Evolutionary conservation across 1,140 invertebrate species (phyloP), one percentile per base, ranked within the genome.

Genomic region (Ips typographus): DNA sequence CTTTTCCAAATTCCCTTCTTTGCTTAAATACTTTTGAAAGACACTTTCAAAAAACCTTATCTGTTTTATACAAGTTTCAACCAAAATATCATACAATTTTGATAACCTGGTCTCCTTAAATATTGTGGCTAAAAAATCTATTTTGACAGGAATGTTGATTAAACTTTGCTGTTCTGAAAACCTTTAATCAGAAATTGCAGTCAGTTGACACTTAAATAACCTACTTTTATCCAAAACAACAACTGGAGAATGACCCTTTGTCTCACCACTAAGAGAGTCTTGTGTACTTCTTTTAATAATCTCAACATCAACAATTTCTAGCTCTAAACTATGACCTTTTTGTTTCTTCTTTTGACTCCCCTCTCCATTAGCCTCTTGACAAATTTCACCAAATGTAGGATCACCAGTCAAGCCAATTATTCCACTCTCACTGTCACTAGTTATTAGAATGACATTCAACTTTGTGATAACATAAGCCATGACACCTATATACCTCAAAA

Each of bases 111-210:
- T 85, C 71, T 85, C 87, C 49, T 83, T 80, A 70, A 87, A 85
- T 1, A 92, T 86, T 72, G 92, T 85, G 1, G 90, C 87, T 71
- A 94, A 78, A 3, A 87, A 85, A 79, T 94, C 91, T 52, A 92
- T 81, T 74, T 86, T 82, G 38, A 91, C 74, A 5, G 85, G 83
- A 72, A 90, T 86, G 72, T 84, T 84, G 2, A 80, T 74, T 68
- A 75, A 77, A 73, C 79, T 78, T 68, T 79, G 82, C 65, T 75
- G 72, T 74, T 73, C 83, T 87, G 77, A 66, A 80, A 80, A 40
- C 1, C 42, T 49, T 51, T 49, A 22, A 60, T n/a, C 42, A 56
- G 8, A 52, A 44, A 43, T 37, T 63, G 39, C 41, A 47, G 4
- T 44, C n/a, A 40, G 59, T 7, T 22, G 37, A 4, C 59, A 70